Base-by-base conservation (phyloP, 2,888 invertebrate species). In the Pseudoips prasinana region DNA sequence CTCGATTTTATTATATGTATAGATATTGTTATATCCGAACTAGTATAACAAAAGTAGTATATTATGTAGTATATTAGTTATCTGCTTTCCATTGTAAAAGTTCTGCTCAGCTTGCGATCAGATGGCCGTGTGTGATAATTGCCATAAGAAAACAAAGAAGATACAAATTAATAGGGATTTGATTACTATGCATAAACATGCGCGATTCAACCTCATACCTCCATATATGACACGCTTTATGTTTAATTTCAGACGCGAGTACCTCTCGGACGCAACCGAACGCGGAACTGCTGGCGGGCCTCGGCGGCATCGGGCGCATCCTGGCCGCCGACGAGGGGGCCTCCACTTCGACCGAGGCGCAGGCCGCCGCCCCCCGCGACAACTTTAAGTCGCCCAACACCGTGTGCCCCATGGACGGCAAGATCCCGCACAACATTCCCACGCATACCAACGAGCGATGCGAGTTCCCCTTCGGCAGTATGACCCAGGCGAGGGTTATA, bases 401-500 rank as follows among this genome's bases (percentile, higher is more conserved):
- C 46, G 95, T 96, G 47, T 96, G 96, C 51, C 95, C 96, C 2
- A 92, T 93, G 89, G 95, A 95, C 70, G 93, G 94, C 58, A 94
- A 94, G 82, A 82, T 90, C 60, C 88, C 91, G 57, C 89, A 88
- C 55, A 90, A 83, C 74, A 88, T 89, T 59, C 91, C 77, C 80
- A 91, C 81, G 42, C 88, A 86, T 22, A 69, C 79, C 8, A 67
- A 83, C 85, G 94, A 75, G 90, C 92, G 73, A 1, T 86, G 90
- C 65, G 91, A 92, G 68, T 96, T 93, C 83, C 96, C 96, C 23
- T 96, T 96, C 76, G 95, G 95, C 64, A 96, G 96, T 78, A 96
- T 97, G 96, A 95, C 96, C 26, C 95, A 95, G 70, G 95, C 95
- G 45, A 92, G 96, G 75, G 95, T 96, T 29, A 94, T 96, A 82